Evolutionary conservation across 1,140 invertebrate genomes (phyloP).

Genomic region (Zaprionus nigranus): DNA sequence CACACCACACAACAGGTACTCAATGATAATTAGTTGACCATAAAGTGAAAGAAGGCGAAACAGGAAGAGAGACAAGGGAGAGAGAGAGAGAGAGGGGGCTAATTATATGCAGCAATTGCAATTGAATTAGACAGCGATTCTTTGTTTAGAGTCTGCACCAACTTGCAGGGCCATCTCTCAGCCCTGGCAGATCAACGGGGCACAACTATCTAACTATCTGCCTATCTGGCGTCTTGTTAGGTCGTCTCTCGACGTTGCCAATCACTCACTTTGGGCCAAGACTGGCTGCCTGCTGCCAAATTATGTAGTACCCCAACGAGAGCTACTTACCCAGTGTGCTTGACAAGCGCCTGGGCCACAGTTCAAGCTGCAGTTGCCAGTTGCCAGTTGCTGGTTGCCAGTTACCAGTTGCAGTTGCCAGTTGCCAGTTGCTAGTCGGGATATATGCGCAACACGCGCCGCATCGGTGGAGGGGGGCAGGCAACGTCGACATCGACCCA

Average conservation of each 20-base stretch:
- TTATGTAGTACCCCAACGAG: conserved; percentile 57
- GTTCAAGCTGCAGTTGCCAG: conserved; percentile 43
- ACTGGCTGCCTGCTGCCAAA: conserved; percentile 51
- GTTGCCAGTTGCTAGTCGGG: too few relatives aligned
- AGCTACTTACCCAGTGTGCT: conserved; percentile 33
- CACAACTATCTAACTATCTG: not conserved
- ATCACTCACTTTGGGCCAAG: conserved; percentile 38
- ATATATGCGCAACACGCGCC: not conserved
- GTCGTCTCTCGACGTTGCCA: conserved; percentile 26
- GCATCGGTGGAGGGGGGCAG: not conserved
- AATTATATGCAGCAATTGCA: conserved; percentile 6
- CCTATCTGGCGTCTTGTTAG: conserved; percentile 27
- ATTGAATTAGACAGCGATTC: not conserved
- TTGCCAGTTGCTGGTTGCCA: not conserved
- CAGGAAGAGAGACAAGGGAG: not conserved
- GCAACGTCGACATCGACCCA: conserved; percentile 55
- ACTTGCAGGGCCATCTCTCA: not conserved
- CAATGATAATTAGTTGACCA: conserved; percentile 38
- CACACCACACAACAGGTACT: conserved; percentile 17
- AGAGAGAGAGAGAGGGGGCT: not conserved
- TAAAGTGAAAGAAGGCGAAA: not conserved
- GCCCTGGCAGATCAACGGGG: not conserved
- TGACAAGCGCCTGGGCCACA: conserved; percentile 36
- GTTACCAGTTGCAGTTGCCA: too few relatives aligned
- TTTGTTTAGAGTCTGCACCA: not conserved